Conservation (phyloP, 2,888 invertebrate species). For the Cremastobaeus sp. region DNA sequence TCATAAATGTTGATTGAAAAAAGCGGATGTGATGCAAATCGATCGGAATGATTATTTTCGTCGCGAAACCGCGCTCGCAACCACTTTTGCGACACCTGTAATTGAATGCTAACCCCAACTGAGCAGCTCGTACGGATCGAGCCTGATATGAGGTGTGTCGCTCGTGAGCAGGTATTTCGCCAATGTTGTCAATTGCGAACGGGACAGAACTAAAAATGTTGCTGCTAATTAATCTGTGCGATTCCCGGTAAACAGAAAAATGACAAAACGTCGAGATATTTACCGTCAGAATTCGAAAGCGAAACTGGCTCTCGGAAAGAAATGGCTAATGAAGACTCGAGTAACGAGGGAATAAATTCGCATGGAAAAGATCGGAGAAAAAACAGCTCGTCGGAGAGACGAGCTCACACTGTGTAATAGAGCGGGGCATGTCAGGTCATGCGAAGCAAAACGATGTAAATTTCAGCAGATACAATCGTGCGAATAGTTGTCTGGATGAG, state of each 20-base stretch:
- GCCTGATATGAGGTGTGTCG: no score
- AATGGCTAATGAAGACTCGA: slow-evolving; percentile 4
- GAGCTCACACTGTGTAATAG: slow-evolving; percentile 38
- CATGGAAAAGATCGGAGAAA: neutral
- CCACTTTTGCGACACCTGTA: slow-evolving; percentile 5
- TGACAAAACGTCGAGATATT: slow-evolving; percentile 3
- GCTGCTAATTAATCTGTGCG: no score
- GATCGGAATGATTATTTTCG: slow-evolving; percentile 17
- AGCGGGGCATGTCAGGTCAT: slow-evolving; percentile 57
- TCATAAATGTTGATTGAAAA: slow-evolving; percentile 26
- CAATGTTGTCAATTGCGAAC: no score
- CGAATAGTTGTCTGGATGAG: slow-evolving; percentile 55
- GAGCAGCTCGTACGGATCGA: no score
- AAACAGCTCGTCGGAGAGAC: slow-evolving; percentile 10
- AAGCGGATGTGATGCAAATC: slow-evolving; percentile 39
- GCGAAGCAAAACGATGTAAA: slow-evolving; percentile 61
- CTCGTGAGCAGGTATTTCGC: no score
- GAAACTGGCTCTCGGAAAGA: neutral
- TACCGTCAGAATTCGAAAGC: neutral
- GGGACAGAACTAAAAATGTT: no score
- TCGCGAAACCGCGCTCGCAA: slow-evolving; percentile 5
- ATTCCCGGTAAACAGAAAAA: no score
- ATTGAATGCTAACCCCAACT: neutral
- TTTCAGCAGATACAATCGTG: slow-evolving; percentile 62
- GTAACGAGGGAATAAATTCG: slow-evolving; percentile 18